A percentile compares a stretch with the other conserved stretches of the same genome.
phyloP scores from a whole-genome alignment of 2,113 vertebrate genomes.

The Ageneiosus marmoratus region DNA sequence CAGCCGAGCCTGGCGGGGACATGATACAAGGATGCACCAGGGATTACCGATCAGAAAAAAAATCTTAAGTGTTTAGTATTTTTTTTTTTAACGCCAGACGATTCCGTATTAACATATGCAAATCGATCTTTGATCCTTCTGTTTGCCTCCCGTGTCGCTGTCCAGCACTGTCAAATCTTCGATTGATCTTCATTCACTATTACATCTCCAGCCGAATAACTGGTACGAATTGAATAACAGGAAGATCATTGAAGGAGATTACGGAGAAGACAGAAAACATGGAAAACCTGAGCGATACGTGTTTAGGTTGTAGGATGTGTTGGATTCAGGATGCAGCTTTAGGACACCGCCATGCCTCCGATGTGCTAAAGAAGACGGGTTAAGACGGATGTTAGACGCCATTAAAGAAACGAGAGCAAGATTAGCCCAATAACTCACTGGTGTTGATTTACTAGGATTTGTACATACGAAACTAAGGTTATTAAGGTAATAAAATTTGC shows the following conservation, averaged over 20 bases:
- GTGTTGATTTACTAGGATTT: neutral
- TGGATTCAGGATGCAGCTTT: conserved; percentile 12
- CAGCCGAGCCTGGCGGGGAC: conserved; percentile 73
- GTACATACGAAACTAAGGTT: conserved; percentile 1
- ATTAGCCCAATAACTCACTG: neutral
- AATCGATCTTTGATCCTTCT: neutral
- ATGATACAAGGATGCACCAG: conserved; percentile 65
- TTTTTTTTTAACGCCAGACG: conserved; percentile 1
- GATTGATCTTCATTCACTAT: conserved; percentile 10
- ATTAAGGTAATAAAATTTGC: neutral
- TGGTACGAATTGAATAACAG: neutral
- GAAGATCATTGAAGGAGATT: conserved; percentile 7
- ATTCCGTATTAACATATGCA: neutral
- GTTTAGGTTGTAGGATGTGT: neutral
- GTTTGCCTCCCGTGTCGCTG: neutral
- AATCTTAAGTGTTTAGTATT: neutral
- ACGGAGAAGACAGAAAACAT: neutral
- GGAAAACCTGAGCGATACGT: conserved; percentile 14
- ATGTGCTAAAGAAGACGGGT: neutral
- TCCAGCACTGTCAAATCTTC: conserved; percentile 12
- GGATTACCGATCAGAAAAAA: conserved; percentile 33
- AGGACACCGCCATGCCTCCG: conserved; percentile 44
- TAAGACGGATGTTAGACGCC: conserved; percentile 42
- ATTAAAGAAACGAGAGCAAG: conserved; percentile 28
- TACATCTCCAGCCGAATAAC: neutral